A percentile compares a stretch with the other conserved stretches of the same genome.
phyloP scores from a whole-genome alignment of 2,888 invertebrate species.

The Patella caerulea region DNA sequence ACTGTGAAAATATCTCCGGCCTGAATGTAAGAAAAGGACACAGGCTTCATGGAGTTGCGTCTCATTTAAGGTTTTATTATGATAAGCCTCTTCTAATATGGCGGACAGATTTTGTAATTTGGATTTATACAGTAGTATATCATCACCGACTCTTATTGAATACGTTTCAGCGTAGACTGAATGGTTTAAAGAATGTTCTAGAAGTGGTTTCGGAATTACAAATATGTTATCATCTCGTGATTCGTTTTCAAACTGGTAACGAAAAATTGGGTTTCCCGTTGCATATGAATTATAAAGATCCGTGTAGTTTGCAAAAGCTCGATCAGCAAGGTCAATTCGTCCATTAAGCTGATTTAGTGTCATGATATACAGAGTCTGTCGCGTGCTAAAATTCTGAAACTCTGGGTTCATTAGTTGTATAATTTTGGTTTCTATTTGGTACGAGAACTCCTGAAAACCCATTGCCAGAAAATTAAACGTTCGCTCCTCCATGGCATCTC shows the following conservation, averaged over 20 bases:
- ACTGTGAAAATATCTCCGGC: constrained; percentile 45
- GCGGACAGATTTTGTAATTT: constrained; percentile 32
- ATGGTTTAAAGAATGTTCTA: constrained; percentile 45
- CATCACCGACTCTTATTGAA: constrained; percentile 34
- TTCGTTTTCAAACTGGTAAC: constrained; percentile 47
- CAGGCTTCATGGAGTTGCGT: constrained; percentile 36
- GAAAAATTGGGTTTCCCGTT: constrained; percentile 50
- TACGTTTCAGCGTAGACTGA: constrained; percentile 42
- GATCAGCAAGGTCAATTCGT: constrained; percentile 44
- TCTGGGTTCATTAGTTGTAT: constrained; percentile 25
- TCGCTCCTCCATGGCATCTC: constrained; percentile 61
- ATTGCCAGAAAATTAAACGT: constrained; percentile 46
- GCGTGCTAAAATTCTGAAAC: constrained; percentile 9
- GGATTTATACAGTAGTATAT: constrained; percentile 36
- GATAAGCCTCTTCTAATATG: constrained; percentile 34
- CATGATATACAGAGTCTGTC: constrained; percentile 38
- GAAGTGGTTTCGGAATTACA: constrained; percentile 51
- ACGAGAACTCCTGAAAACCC: constrained; percentile 52
- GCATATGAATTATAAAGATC: constrained; percentile 47
- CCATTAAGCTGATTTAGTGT: constrained; percentile 40
- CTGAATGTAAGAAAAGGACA: constrained; percentile 38
- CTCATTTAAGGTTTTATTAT: constrained; percentile 31
- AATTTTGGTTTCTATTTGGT: constrained; percentile 33
- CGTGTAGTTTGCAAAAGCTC: constrained; percentile 47
- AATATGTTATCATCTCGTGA: constrained; percentile 40